These are phyloP conservation scores for Vultur gryphus DNA, from an alignment of 2,797 vertebrate species.

Conservation along the genomic window DNA sequence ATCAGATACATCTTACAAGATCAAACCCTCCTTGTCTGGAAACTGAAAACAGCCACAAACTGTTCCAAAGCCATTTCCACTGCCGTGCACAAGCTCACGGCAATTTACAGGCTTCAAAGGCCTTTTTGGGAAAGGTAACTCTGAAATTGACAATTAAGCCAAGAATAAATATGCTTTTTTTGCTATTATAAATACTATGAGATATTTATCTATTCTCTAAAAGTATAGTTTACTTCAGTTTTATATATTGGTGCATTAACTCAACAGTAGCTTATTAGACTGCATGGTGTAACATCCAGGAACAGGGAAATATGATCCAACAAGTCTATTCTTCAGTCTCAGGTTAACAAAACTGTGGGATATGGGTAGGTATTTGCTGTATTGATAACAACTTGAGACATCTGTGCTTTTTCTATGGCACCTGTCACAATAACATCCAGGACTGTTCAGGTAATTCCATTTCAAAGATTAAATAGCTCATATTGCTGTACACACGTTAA, in stretches of 20 bases:
- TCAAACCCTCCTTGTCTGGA: neutral
- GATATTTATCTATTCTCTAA: neutral
- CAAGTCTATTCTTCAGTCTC: neutral
- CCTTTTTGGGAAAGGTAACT: neutral
- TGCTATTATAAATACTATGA: neutral
- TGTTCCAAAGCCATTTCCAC: neutral
- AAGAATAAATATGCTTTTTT: neutral
- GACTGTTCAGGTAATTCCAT: neutral
- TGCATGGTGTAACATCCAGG: neutral
- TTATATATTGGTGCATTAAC: neutral
- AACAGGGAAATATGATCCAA: neutral
- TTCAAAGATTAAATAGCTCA: neutral
- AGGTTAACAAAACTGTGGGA: neutral
- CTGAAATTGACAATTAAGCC: neutral
- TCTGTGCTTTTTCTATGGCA: neutral
- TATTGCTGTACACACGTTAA: neutral
- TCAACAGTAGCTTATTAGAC: neutral
- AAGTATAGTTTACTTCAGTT: neutral
- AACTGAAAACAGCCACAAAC: neutral
- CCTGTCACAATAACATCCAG: neutral
- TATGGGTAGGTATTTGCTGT: neutral
- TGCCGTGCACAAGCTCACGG: fast-evolving
- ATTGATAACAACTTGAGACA: neutral
- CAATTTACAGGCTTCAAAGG: neutral
- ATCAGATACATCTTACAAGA: neutral